Evolutionary conservation across 1,140 invertebrate species (phyloP).

Genomic region (Papilio xuthus): DNA sequence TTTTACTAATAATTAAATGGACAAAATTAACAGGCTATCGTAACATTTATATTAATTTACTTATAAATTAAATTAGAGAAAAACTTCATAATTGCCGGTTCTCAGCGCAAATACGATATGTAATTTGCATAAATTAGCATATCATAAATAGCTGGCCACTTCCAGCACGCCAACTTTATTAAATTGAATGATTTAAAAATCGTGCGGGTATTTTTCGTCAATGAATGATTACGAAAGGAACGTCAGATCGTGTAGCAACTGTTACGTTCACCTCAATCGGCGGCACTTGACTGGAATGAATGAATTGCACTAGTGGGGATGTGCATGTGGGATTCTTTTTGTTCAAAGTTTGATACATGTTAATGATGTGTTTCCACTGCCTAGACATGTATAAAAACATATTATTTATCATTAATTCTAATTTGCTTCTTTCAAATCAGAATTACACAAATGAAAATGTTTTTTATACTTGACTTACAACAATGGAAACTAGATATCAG

Average conservation of each 20-base stretch:
- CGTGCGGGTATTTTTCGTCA: conserved; percentile 48
- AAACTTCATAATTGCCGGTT: conserved; percentile 14
- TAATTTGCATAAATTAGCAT: conserved; percentile 21
- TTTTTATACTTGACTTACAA: no score
- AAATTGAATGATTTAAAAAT: conserved; percentile 31
- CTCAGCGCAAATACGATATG: background rate
- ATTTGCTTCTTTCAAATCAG: no score
- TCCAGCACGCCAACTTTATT: conserved; percentile 36
- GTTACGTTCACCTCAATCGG: conserved; percentile 44
- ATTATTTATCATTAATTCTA: no score
- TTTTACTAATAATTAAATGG: background rate
- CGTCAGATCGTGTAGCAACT: conserved; percentile 43
- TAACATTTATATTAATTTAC: conserved; percentile 6
- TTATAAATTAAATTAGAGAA: conserved; percentile 1
- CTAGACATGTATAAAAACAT: no score
- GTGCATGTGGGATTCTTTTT: conserved; percentile 9
- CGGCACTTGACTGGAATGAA: conserved; percentile 41
- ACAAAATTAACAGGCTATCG: background rate
- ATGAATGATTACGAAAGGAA: conserved; percentile 55
- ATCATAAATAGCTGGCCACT: conserved; percentile 4
- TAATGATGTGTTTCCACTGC: background rate
- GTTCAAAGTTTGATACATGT: background rate
- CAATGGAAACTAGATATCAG: no score
- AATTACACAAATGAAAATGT: no score
- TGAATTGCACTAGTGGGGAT: conserved; percentile 38